Evolutionary conservation across 2,888 invertebrate species (phyloP).

Genomic region (Bimastos eiseni): DNA sequence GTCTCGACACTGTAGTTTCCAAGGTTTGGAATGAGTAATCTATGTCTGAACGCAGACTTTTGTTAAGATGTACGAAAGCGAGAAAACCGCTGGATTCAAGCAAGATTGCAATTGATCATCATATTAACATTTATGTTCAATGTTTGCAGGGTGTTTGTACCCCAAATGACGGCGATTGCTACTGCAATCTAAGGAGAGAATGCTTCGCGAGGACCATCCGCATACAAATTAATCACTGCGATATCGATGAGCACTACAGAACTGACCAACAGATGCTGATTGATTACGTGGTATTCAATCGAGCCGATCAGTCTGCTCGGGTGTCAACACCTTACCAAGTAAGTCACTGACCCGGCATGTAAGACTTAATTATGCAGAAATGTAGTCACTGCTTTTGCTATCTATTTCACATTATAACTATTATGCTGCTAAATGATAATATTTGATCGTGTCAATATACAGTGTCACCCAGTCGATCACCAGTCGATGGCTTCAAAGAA

Average conservation of each 20-base stretch:
- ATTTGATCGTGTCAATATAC: too few species aligned
- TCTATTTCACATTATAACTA: too few species aligned
- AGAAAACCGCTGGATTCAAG: too few species aligned
- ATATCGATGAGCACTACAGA: not conserved
- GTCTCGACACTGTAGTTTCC: too few species aligned
- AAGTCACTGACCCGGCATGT: not conserved
- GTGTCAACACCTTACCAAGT: not conserved
- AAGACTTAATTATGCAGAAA: too few species aligned
- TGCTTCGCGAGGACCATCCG: not conserved
- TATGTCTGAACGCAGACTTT: too few species aligned
- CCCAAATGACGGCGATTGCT: not conserved
- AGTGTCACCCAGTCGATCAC: too few species aligned
- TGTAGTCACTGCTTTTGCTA: too few species aligned
- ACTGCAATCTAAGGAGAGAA: not conserved
- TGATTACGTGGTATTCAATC: not conserved
- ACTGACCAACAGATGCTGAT: not conserved
- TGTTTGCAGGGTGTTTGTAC: not conserved
- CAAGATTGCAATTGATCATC: not conserved
- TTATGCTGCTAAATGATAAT: too few species aligned
- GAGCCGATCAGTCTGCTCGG: not conserved
- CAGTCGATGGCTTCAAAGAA: too few species aligned
- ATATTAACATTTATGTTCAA: not conserved
- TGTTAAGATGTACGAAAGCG: too few species aligned
- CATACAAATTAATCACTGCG: not conserved
- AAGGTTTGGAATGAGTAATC: too few species aligned